These are phyloP conservation scores for Artibeus lituratus DNA, from an alignment of 2,797 vertebrate species.

Conservation along the genomic window DNA sequence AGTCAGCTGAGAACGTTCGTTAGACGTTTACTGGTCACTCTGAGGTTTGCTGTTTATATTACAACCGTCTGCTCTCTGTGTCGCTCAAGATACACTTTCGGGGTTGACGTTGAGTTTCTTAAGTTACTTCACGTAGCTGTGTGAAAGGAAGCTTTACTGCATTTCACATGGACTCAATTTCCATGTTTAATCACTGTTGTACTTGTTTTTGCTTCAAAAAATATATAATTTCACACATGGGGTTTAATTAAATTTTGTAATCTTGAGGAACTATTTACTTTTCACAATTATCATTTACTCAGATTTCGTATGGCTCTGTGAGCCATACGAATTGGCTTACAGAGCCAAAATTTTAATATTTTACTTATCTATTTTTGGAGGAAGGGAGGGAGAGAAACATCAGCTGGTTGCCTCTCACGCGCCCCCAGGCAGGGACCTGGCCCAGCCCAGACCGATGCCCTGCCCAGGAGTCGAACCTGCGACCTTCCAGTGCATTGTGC, in stretches of 20 bases:
- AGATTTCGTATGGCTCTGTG: neutral
- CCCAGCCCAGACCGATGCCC: no score
- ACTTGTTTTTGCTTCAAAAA: conserved; percentile 1
- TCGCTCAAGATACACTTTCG: neutral
- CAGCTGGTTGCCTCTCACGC: neutral
- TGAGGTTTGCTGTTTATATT: neutral
- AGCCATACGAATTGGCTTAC: no score
- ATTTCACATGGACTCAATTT: neutral
- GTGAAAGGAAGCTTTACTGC: neutral
- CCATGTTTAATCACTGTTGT: neutral
- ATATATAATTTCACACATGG: neutral
- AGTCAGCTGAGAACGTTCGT: conserved; percentile 55
- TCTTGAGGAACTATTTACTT: neutral
- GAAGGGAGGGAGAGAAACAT: neutral
- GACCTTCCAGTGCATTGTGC: neutral
- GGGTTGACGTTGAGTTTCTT: neutral
- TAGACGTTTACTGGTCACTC: conserved; percentile 14
- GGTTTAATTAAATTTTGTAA: neutral
- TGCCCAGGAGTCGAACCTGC: neutral
- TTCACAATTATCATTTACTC: neutral
- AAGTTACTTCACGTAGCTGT: neutral
- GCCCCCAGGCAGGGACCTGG: no score
- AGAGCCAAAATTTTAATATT: no score
- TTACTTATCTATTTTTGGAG: neutral
- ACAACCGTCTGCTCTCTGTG: neutral